A percentile compares a stretch with the other conserved stretches of the same genome.
phyloP scores from a whole-genome alignment of 2,113 vertebrate species.

The Indri indri region DNA sequence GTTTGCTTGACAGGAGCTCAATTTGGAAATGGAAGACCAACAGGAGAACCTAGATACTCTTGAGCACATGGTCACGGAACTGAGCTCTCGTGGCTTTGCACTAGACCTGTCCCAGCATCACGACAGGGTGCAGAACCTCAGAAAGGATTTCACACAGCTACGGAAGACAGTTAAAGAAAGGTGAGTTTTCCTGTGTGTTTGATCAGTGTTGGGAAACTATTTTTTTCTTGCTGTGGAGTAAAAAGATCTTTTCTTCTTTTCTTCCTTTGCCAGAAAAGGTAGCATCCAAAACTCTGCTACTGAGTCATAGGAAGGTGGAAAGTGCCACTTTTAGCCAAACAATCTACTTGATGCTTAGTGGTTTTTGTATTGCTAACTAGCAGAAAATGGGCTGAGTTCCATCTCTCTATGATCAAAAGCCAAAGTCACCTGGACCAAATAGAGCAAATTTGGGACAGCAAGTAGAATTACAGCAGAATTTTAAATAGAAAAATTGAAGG shows the following conservation, averaged over 20 bases:
- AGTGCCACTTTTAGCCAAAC: conserved; percentile 7
- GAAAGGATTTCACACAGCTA: conserved; percentile 90
- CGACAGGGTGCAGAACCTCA: conserved; percentile 88
- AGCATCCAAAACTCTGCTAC: background rate
- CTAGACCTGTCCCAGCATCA: conserved; percentile 85
- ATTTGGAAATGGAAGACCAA: conserved; percentile 91
- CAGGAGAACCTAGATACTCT: conserved; percentile 88
- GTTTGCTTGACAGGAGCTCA: conserved; percentile 89
- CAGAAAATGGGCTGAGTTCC: background rate
- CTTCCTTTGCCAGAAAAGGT: conserved; percentile 47
- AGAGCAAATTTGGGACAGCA: background rate
- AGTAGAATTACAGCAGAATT: conserved; percentile 31
- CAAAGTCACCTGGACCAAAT: background rate
- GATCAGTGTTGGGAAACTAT: background rate
- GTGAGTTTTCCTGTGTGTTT: conserved; percentile 78
- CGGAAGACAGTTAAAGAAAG: conserved; percentile 89
- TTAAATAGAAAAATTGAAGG: conserved; percentile 46
- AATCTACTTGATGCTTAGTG: background rate
- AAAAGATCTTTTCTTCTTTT: conserved; percentile 55
- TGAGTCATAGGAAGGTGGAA: background rate
- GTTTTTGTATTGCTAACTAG: background rate
- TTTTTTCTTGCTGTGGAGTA: background rate
- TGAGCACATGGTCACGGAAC: conserved; percentile 87
- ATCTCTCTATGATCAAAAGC: background rate
- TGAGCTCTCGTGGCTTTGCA: conserved; percentile 86